These are phyloP conservation scores for Melikaiella ostensackeni DNA, from an alignment of 2,888 invertebrate genomes.

Conservation along the genomic window DNA sequence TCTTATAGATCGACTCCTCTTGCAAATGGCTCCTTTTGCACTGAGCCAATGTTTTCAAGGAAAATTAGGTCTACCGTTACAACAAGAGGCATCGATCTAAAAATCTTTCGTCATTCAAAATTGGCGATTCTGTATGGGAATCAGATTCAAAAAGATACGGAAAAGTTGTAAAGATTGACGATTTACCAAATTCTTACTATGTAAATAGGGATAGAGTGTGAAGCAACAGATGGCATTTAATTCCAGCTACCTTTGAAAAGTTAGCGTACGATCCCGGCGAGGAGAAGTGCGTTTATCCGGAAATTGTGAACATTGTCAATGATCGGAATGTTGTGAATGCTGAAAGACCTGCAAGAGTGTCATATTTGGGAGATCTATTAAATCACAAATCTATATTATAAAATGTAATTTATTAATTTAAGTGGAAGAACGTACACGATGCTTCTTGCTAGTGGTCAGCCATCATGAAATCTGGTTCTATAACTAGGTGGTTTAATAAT, in stretches of 20 bases:
- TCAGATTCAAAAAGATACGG: slow-evolving; percentile 51
- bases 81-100: slow-evolving; percentile 50
- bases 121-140: slow-evolving; percentile 59
- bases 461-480: too few relatives aligned
- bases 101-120: slow-evolving; percentile 45
- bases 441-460: too few relatives aligned
- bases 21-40: slow-evolving; percentile 48
- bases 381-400: too few relatives aligned
- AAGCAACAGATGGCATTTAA: slow-evolving; percentile 34
- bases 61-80: slow-evolving; percentile 48
- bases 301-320: too few relatives aligned
- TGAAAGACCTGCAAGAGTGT: too few relatives aligned
- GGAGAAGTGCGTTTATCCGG: too few relatives aligned
- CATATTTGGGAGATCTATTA: too few relatives aligned
- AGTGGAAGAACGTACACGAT: too few relatives aligned
- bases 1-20: slow-evolving; percentile 46
- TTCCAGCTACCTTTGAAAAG: background rate
- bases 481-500: background rate
- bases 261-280: too few relatives aligned
- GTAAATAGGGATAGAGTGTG: background rate
- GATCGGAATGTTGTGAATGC: too few relatives aligned
- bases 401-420: too few relatives aligned
- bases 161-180: slow-evolving; percentile 1
- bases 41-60: slow-evolving; percentile 47
- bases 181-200: slow-evolving; percentile 41